Evolutionary conservation across 2,113 vertebrate genomes (phyloP).

Genomic region (Sphyrna mokarran): DNA sequence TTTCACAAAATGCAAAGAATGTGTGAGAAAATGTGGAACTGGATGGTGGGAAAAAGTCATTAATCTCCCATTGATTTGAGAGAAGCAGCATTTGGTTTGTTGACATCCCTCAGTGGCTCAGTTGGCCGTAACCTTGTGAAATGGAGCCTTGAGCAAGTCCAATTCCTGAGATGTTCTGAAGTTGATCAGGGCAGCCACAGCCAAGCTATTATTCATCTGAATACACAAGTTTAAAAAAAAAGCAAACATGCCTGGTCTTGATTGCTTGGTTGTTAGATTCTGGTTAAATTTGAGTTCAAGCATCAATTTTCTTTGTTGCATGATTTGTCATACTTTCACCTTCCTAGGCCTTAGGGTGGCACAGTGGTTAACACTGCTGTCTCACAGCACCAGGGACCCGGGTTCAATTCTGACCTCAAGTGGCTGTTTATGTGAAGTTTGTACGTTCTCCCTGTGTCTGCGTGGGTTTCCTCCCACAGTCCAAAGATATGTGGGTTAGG

Average conservation of each 20-base stretch:
- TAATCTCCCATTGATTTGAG: background rate
- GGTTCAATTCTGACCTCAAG: too few species aligned
- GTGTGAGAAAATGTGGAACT: background rate
- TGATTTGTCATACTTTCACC: background rate
- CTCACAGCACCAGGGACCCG: too few species aligned
- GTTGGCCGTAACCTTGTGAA: background rate
- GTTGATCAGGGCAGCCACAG: background rate
- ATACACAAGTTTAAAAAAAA: background rate
- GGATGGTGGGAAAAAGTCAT: background rate
- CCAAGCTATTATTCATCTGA: background rate
- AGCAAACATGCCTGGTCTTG: background rate
- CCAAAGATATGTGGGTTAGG: too few species aligned
- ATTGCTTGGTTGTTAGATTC: background rate
- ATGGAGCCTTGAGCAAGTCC: background rate
- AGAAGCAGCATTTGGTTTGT: background rate
- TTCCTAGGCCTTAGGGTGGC: background rate
- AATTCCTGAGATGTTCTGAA: background rate
- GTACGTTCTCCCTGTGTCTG: too few species aligned
- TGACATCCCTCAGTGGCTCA: background rate
- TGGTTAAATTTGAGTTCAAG: background rate
- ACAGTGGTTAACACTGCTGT: too few species aligned
- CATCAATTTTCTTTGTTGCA: background rate
- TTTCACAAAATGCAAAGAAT: background rate
- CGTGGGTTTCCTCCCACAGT: too few species aligned
- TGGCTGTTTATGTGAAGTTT: too few species aligned